Conservation (phyloP, 2,888 invertebrate genomes). For the Dynastes hyllus region DNA sequence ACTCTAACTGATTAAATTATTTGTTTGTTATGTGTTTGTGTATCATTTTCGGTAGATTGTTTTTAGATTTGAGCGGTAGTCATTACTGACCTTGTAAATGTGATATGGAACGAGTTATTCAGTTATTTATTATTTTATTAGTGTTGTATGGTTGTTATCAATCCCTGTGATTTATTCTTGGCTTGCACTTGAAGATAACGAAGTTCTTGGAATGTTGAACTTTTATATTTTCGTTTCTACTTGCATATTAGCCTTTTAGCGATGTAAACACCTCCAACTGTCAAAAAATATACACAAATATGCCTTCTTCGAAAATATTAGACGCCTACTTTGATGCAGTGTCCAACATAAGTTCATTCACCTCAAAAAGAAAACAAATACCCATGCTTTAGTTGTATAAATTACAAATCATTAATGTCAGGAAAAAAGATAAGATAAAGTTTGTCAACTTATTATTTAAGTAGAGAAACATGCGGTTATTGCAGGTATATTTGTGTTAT, state of each 20-base stretch:
- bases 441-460: neutral
- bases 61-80: slow-evolving; percentile 8
- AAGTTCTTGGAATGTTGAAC: neutral
- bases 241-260: neutral
- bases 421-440: slow-evolving; percentile 23
- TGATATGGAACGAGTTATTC: neutral
- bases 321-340: neutral
- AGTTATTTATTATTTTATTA: too few relatives aligned
- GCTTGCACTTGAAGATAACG: neutral
- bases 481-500: slow-evolving; percentile 9
- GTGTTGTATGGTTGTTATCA: slow-evolving; percentile 1
- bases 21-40: slow-evolving; percentile 9
- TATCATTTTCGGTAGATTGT: neutral
- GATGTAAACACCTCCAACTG: neutral
- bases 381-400: neutral
- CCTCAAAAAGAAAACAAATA: neutral
- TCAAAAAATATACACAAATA: neutral
- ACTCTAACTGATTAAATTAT: neutral
- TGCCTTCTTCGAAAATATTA: neutral
- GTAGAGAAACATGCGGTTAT: neutral
- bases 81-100: slow-evolving; percentile 19
- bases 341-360: neutral
- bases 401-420: slow-evolving; percentile 16
- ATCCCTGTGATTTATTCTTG: slow-evolving; percentile 13
- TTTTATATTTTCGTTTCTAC: neutral